phyloP scores from a whole-genome alignment of 1,140 invertebrate species.

The Pararge aegeria region DNA sequence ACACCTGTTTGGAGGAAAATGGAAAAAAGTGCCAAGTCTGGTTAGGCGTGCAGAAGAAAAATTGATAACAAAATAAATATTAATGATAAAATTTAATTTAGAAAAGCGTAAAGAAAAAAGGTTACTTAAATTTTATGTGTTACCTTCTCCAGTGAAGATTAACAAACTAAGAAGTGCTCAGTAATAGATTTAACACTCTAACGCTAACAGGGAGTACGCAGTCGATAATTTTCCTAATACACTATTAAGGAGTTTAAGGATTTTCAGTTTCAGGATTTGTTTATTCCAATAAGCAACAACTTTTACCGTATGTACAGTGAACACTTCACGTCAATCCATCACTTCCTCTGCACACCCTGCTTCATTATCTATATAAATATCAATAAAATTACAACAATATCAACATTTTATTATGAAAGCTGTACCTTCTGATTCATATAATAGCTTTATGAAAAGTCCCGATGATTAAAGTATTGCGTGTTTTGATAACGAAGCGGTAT shows the following conservation, averaged over 20 bases:
- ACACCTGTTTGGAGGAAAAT: neutral
- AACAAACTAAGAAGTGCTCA: too few relatives aligned
- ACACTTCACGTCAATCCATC: neutral
- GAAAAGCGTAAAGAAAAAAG: neutral
- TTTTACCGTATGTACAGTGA: neutral
- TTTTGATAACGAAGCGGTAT: too few relatives aligned
- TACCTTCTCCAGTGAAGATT: too few relatives aligned
- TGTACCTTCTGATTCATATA: neutral
- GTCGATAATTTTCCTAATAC: too few relatives aligned
- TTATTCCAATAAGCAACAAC: neutral
- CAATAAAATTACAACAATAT: conserved; percentile 1
- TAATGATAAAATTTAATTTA: neutral
- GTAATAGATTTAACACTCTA: too few relatives aligned
- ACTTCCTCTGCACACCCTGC: neutral
- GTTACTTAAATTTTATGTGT: too few relatives aligned
- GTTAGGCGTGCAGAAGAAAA: neutral
- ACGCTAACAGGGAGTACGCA: too few relatives aligned
- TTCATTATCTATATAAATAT: neutral
- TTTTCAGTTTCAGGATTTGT: too few relatives aligned
- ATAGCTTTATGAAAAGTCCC: neutral
- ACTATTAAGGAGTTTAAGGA: too few relatives aligned
- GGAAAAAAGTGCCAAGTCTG: neutral
- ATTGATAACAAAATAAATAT: neutral
- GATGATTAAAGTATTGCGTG: neutral
- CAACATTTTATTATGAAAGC: neutral